A percentile compares a stretch with the other conserved stretches of the same genome.
These are phyloP conservation scores for Clusia tigrina DNA, from an alignment of 2,888 invertebrate species.

Conservation along the genomic window DNA sequence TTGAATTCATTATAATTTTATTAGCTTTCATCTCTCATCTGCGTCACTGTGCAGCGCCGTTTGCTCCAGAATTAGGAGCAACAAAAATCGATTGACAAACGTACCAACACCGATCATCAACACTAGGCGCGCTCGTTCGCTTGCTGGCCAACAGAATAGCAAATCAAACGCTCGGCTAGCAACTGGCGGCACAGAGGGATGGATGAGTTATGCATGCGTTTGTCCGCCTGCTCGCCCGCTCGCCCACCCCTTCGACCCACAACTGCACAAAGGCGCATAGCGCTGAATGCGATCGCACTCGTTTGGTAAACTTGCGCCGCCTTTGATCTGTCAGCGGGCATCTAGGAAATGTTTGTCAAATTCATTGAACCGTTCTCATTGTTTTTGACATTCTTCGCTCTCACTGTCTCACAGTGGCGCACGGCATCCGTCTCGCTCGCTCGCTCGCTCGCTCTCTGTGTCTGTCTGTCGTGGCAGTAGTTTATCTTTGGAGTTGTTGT, in stretches of 20 bases:
- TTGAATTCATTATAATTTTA: too few relatives aligned
- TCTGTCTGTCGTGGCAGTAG: conserved; percentile 11
- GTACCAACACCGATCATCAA: neutral
- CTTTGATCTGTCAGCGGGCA: conserved; percentile 65
- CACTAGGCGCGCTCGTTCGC: neutral
- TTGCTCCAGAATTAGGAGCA: neutral
- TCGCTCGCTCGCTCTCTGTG: neutral
- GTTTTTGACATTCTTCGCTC: conserved; percentile 62
- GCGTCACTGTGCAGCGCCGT: too few relatives aligned
- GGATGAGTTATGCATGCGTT: neutral
- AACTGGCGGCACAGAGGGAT: too few relatives aligned
- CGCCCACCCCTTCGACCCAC: neutral
- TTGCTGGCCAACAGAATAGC: neutral
- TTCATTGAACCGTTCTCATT: conserved; percentile 64
- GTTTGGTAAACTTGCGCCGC: conserved; percentile 34
- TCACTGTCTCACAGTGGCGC: too few relatives aligned
- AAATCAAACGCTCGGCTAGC: neutral
- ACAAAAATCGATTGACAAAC: neutral
- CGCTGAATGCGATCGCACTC: neutral
- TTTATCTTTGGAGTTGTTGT: conserved; percentile 1
- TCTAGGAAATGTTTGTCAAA: conserved; percentile 66
- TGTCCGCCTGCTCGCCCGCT: neutral
- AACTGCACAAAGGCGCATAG: neutral
- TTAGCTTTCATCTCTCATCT: too few relatives aligned
- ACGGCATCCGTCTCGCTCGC: conserved; percentile 37